Evolutionary conservation across 1,140 invertebrate species (phyloP).

Genomic region (Diploscapter pachys): DNA sequence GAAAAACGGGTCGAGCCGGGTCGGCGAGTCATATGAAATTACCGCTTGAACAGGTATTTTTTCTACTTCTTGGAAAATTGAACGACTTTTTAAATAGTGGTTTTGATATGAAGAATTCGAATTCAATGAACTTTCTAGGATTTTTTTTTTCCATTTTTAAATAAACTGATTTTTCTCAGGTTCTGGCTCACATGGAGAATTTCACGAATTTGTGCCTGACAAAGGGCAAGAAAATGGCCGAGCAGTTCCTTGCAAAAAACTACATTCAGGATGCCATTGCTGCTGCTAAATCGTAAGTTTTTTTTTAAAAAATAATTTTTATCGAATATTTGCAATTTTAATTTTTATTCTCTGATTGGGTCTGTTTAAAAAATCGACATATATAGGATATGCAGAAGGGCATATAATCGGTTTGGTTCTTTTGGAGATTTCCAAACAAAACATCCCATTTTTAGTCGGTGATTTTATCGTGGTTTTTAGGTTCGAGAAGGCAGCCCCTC

Average conservation of each 20-base stretch:
- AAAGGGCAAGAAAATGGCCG: slow-evolving; percentile 10
- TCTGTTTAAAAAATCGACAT: too few relatives aligned
- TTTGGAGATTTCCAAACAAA: too few relatives aligned
- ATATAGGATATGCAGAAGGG: too few relatives aligned
- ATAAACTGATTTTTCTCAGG: not conserved
- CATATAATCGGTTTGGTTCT: too few relatives aligned
- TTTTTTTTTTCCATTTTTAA: not conserved
- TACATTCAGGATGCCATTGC: slow-evolving; percentile 1
- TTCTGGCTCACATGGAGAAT: slow-evolving; percentile 3
- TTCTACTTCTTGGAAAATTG: not conserved
- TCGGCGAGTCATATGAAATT: not conserved
- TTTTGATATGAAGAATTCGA: not conserved
- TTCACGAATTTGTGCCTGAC: slow-evolving; percentile 8
- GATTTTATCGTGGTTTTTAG: too few relatives aligned
- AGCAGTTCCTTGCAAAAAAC: slow-evolving; percentile 1
- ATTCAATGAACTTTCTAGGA: not conserved
- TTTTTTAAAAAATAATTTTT: too few relatives aligned
- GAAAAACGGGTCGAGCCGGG: not conserved
- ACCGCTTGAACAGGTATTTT: not conserved
- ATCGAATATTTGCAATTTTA: too few relatives aligned
- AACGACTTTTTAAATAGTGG: not conserved
- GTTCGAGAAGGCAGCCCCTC: too few relatives aligned
- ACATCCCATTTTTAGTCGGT: too few relatives aligned
- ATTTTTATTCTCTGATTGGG: too few relatives aligned
- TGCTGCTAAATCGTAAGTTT: too few relatives aligned